These are phyloP conservation scores for Rotaria socialis DNA, from an alignment of 2,888 invertebrate genomes.

Conservation along the genomic window DNA sequence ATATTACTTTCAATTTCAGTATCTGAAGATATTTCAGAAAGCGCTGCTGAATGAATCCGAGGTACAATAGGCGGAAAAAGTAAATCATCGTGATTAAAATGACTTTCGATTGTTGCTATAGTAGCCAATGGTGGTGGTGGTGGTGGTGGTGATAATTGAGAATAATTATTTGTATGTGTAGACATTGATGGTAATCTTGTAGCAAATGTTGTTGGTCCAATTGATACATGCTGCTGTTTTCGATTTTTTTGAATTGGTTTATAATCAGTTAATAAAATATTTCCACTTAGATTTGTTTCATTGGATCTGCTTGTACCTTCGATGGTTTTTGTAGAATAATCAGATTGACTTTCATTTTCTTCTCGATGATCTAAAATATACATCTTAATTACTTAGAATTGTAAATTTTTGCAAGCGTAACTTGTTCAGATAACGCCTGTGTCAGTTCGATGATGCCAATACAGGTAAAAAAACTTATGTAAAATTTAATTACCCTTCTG, in stretches of 20 bases:
- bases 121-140: background rate
- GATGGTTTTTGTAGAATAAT: background rate
- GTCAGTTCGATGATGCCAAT: too few relatives aligned
- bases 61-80: background rate
- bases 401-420: too few relatives aligned
- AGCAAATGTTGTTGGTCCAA: background rate
- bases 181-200: background rate
- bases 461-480: too few relatives aligned
- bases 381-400: too few relatives aligned
- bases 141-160: background rate
- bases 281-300: background rate
- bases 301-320: background rate
- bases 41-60: background rate
- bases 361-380: background rate
- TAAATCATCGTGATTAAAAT: background rate
- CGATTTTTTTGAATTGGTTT: background rate
- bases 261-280: background rate
- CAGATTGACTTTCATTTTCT: slow-evolving; percentile 19
- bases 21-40: slow-evolving; percentile 6
- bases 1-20: background rate
- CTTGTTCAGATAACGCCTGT: too few relatives aligned
- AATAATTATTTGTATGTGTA: background rate
- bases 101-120: background rate
- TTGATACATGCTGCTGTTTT: background rate
- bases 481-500: too few relatives aligned